Evolutionary conservation across 2,888 invertebrate genomes (phyloP).

Genomic region (Phanerotoma sp.): DNA sequence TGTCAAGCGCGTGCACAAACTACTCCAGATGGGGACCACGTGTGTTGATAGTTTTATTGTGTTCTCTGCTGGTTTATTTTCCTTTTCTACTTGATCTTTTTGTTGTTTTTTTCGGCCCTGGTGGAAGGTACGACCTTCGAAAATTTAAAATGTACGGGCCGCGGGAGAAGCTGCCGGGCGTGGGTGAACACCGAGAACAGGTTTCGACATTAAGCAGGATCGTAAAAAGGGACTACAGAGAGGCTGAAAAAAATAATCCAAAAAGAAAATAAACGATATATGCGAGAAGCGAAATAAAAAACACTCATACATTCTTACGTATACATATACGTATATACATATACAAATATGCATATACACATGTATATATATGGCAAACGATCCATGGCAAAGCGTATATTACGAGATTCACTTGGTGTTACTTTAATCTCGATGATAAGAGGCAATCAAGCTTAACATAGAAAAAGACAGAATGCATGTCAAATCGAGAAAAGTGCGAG

Average conservation of each 20-base stretch:
- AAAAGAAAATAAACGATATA: conserved; percentile 11
- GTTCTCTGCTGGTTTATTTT: conserved; percentile 16
- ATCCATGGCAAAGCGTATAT: conserved; percentile 10
- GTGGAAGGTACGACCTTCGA: conserved; percentile 33
- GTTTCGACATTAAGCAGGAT: conserved; percentile 27
- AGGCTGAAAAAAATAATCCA: background rate
- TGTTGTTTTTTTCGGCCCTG: conserved; percentile 15
- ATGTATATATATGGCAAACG: conserved; percentile 1
- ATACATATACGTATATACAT: background rate
- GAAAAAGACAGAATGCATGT: conserved; percentile 2
- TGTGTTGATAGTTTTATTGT: conserved; percentile 24
- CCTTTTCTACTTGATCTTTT: conserved; percentile 18
- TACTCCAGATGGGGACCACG: conserved; percentile 33
- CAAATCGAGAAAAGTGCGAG: conserved; percentile 5
- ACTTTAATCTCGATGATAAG: conserved; percentile 35
- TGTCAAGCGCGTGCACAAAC: conserved; percentile 26
- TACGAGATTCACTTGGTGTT: conserved; percentile 30
- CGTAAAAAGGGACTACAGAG: conserved; percentile 14
- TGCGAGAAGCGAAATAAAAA: conserved; percentile 14
- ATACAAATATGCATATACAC: background rate
- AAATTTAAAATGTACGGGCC: conserved; percentile 35
- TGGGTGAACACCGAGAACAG: conserved; percentile 34
- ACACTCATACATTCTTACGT: too few species aligned
- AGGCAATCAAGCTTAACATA: conserved; percentile 28
- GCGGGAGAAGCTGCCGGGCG: conserved; percentile 24